phyloP scores from a whole-genome alignment of 2,888 invertebrate genomes.

The Caradrina clavipalpis region DNA sequence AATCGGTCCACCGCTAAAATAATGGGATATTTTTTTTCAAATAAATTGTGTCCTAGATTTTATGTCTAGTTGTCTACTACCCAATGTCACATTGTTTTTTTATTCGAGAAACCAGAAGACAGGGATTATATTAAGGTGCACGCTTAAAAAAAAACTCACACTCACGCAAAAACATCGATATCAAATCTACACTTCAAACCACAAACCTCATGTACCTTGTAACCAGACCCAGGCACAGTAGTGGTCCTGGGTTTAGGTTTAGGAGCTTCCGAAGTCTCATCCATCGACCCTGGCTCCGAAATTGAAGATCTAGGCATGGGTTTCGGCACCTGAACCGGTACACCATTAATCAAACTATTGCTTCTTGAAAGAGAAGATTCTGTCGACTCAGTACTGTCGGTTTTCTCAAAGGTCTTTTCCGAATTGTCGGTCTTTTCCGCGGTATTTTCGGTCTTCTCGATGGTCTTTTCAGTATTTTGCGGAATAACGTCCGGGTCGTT shows the following conservation, averaged over 20 bases:
- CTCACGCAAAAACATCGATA: constrained; percentile 27
- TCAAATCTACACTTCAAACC: constrained; percentile 46
- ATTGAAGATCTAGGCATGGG: constrained; percentile 95
- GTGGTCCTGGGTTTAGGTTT: constrained; percentile 94
- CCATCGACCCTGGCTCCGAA: constrained; percentile 92
- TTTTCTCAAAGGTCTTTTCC: constrained; percentile 73
- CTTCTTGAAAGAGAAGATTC: constrained; percentile 82
- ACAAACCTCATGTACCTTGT: constrained; percentile 92
- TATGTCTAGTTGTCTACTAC: no score
- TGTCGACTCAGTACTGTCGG: constrained; percentile 80
- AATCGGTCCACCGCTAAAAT: no score
- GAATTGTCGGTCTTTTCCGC: constrained; percentile 53
- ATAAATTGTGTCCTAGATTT: no score
- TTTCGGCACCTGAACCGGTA: constrained; percentile 92
- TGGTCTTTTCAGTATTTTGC: constrained; percentile 63
- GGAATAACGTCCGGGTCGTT: constrained; percentile 67
- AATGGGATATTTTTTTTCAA: no score
- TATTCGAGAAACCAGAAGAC: neutral
- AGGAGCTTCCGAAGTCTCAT: constrained; percentile 86
- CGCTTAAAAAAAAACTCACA: constrained; percentile 29
- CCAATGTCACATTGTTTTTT: neutral
- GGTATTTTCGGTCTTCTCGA: constrained; percentile 59
- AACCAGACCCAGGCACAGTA: constrained; percentile 92
- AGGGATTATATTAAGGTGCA: neutral
- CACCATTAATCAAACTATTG: constrained; percentile 84